phyloP scores from a whole-genome alignment of 1,140 invertebrate species.

The Physella acuta region DNA sequence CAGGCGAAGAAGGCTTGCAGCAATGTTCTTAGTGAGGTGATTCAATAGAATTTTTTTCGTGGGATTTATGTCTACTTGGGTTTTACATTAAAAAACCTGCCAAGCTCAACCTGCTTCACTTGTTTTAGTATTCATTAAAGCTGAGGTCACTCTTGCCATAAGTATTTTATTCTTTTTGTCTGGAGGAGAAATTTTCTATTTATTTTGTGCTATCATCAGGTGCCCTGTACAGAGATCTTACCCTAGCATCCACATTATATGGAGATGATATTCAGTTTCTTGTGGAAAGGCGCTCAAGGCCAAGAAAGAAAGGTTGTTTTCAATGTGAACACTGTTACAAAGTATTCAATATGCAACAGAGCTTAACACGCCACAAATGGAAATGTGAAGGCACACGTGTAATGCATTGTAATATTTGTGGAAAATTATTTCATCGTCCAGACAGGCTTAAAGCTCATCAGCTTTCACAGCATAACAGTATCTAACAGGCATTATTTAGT shows the following conservation, averaged over 20 bases:
- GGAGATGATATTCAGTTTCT: not conserved
- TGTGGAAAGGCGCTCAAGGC: not conserved
- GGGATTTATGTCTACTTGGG: too few species aligned
- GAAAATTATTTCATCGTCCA: conserved; percentile 25
- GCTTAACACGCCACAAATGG: conserved; percentile 26
- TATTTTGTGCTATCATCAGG: conserved; percentile 7
- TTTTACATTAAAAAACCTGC: too few species aligned
- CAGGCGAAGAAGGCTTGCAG: too few species aligned
- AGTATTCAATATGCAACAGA: conserved; percentile 28
- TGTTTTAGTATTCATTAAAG: too few species aligned
- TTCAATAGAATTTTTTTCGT: too few species aligned
- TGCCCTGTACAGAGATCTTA: not conserved
- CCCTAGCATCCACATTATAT: not conserved
- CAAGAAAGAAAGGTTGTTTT: conserved; percentile 8
- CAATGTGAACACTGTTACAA: conserved; percentile 16
- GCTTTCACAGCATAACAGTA: conserved; percentile 21
- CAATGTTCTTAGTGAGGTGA: too few species aligned
- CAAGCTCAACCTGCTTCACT: not conserved
- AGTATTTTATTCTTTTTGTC: too few species aligned
- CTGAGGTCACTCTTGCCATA: too few species aligned
- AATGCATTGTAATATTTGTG: conserved; percentile 22
- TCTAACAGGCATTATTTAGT: not conserved
- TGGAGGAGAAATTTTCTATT: too few species aligned
- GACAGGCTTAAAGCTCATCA: conserved; percentile 25
- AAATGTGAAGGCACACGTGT: conserved; percentile 27